Evolutionary conservation across 2,888 invertebrate species (phyloP).

Genomic region (Dicycla oo): DNA sequence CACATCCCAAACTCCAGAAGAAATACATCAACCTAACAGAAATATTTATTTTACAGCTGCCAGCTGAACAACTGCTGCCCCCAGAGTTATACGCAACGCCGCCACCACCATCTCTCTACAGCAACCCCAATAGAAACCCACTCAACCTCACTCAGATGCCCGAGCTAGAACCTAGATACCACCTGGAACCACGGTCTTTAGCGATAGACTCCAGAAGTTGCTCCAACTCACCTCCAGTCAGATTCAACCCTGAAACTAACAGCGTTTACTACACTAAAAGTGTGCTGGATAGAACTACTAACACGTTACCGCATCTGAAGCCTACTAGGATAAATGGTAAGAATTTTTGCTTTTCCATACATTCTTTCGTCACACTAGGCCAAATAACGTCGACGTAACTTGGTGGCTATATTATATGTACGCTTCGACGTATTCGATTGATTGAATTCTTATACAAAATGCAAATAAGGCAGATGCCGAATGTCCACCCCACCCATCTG

Average conservation of each 20-base stretch:
- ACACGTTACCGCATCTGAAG: constrained; percentile 82
- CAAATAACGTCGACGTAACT: not conserved
- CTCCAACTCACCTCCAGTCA: constrained; percentile 83
- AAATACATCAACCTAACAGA: not conserved
- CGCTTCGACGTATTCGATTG: not conserved
- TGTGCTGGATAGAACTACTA: constrained; percentile 76
- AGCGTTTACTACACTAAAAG: constrained; percentile 81
- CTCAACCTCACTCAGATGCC: constrained; percentile 83
- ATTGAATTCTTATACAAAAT: not conserved
- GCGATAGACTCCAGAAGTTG: constrained; percentile 78
- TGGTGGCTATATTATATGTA: not conserved
- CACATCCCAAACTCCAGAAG: not conserved
- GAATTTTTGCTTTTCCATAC: constrained; percentile 30
- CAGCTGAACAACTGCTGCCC: constrained; percentile 86
- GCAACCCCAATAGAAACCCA: constrained; percentile 81
- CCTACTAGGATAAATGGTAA: constrained; percentile 76
- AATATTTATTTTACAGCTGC: constrained; percentile 72
- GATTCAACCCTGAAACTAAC: constrained; percentile 80
- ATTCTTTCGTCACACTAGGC: not conserved
- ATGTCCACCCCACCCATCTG: too few species aligned
- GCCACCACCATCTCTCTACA: constrained; percentile 81
- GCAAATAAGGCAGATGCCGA: too few species aligned
- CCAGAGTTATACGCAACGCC: constrained; percentile 83
- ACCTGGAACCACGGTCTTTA: constrained; percentile 68
- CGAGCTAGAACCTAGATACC: constrained; percentile 79